phyloP scores from a whole-genome alignment of 2,888 invertebrate genomes.

The Deroplatys truncata region DNA sequence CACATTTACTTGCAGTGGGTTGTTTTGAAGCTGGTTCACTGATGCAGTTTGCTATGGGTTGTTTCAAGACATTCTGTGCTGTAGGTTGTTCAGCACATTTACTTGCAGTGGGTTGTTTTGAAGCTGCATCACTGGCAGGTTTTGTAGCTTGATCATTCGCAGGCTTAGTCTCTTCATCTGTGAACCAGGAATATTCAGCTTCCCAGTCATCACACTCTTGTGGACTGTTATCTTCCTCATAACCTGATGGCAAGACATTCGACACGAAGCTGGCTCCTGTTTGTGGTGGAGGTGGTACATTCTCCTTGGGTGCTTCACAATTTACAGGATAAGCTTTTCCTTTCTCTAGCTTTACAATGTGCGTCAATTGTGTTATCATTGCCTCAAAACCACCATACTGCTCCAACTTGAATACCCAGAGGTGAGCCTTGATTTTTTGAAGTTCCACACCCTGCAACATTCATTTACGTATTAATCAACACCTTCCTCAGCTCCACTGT shows the following conservation, averaged over 20 bases:
- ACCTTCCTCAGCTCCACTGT: too few relatives aligned
- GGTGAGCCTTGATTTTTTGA: background rate
- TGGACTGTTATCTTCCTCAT: background rate
- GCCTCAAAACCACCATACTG: background rate
- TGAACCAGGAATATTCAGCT: background rate
- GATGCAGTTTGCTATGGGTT: too few relatives aligned
- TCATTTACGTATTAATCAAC: background rate
- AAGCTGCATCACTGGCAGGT: too few relatives aligned
- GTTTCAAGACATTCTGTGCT: too few relatives aligned
- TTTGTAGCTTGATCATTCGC: background rate
- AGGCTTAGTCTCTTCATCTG: background rate
- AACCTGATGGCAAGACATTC: background rate
- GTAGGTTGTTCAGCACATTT: too few relatives aligned
- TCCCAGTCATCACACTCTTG: too few relatives aligned
- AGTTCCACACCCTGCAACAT: background rate
- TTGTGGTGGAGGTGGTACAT: background rate
- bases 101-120: too few relatives aligned
- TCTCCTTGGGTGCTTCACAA: background rate
- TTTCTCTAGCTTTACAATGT: background rate
- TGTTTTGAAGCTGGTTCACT: too few relatives aligned
- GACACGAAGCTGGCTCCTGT: background rate
- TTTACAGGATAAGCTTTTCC: background rate
- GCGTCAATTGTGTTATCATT: background rate
- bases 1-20: too few relatives aligned
- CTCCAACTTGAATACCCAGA: background rate